These are phyloP conservation scores for Leptopterna dolabrata DNA, from an alignment of 2,888 invertebrate species.

Conservation along the genomic window DNA sequence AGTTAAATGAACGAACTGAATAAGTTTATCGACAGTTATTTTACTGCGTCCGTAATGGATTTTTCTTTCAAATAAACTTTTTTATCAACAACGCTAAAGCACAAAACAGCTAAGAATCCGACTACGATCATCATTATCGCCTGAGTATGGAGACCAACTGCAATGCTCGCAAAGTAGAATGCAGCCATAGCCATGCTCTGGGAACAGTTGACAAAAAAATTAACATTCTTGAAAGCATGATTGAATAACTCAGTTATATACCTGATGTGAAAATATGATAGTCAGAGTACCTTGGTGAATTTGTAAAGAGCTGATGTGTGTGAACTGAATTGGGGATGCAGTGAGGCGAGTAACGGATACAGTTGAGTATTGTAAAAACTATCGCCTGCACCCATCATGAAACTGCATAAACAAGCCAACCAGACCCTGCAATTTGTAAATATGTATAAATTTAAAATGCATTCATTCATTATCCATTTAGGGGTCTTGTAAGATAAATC, in stretches of 20 bases:
- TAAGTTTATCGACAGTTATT: too few relatives aligned
- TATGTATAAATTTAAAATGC: too few relatives aligned
- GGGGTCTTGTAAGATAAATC: too few relatives aligned
- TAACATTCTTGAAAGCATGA: background rate
- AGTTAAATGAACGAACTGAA: too few relatives aligned
- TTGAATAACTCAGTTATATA: background rate
- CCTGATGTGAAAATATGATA: too few relatives aligned
- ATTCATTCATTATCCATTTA: too few relatives aligned
- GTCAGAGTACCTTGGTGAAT: constrained; percentile 80
- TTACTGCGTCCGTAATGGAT: background rate
- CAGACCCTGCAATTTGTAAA: constrained; percentile 35
- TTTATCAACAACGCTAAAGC: constrained; percentile 28
- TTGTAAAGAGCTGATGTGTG: constrained; percentile 98
- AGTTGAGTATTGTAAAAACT: constrained; percentile 97
- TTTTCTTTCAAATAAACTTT: background rate
- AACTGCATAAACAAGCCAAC: constrained; percentile 73
- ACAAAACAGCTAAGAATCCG: constrained; percentile 54
- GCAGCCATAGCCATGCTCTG: constrained; percentile 59
- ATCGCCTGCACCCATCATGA: constrained; percentile 93
- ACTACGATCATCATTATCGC: constrained; percentile 51
- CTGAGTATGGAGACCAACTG: constrained; percentile 57
- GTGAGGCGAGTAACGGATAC: constrained; percentile 89
- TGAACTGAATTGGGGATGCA: constrained; percentile 89
- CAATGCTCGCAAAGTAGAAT: constrained; percentile 57
- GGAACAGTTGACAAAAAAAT: background rate